Percentiles rank a stretch among this genome's conserved stretches.
These are phyloP conservation scores for Lagenorhynchus albirostris DNA, from an alignment of 2,113 vertebrate species.

Conservation along the genomic window DNA sequence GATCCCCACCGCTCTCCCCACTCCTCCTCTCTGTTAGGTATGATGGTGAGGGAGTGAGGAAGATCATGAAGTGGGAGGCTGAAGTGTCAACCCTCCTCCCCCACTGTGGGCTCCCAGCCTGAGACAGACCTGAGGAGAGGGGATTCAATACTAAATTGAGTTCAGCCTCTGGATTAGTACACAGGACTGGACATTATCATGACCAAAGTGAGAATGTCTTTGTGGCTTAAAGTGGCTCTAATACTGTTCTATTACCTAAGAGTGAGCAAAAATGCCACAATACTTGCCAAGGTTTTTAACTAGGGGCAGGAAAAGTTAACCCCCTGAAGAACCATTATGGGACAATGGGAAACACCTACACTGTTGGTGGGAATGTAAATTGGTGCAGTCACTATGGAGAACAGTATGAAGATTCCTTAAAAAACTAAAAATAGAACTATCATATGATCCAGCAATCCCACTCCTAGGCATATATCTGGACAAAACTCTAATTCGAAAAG, in stretches of 20 bases:
- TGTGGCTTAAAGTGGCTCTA: neutral
- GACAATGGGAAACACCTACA: neutral
- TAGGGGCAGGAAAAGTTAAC: neutral
- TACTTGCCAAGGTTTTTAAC: neutral
- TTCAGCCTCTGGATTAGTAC: neutral
- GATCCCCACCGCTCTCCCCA: rapidly evolving
- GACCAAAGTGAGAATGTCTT: neutral
- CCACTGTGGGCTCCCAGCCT: neutral
- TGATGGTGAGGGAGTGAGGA: neutral
- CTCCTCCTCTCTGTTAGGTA: neutral
- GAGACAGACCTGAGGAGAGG: neutral
- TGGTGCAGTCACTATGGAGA: neutral
- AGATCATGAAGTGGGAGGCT: neutral
- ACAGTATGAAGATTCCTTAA: neutral
- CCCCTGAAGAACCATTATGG: neutral
- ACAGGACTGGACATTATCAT: neutral
- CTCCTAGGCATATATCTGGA: neutral
- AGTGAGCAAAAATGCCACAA: neutral
- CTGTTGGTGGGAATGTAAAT: neutral
- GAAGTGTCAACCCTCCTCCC: neutral
- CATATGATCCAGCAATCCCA: neutral
- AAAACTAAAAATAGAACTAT: neutral
- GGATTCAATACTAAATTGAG: neutral
- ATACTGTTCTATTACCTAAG: neutral
- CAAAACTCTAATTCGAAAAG: neutral